Evolutionary conservation across 2,113 vertebrate species (phyloP).

Genomic region (Spea bombifrons): DNA sequence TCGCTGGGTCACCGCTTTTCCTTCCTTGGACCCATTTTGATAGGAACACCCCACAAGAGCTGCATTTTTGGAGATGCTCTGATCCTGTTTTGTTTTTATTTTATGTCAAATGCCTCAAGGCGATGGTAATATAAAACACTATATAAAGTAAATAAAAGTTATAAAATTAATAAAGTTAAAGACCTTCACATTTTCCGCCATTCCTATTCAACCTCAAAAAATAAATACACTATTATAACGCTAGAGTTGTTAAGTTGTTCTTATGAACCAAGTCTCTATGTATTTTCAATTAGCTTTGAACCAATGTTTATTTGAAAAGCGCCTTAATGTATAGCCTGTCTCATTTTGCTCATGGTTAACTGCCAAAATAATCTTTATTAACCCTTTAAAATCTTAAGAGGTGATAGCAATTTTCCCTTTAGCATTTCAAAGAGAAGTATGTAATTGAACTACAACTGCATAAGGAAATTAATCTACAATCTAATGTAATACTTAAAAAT

Average conservation of each 20-base stretch:
- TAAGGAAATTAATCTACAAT: constrained; percentile 39
- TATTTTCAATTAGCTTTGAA: constrained; percentile 17
- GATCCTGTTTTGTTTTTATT: not conserved
- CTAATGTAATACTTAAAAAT: constrained; percentile 16
- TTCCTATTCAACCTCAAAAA: not conserved
- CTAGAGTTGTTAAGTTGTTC: not conserved
- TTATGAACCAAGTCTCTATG: constrained; percentile 26
- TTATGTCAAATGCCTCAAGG: not conserved
- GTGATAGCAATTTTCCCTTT: too few relatives aligned
- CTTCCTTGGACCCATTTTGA: too few relatives aligned
- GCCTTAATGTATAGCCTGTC: not conserved
- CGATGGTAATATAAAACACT: not conserved
- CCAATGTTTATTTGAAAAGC: constrained; percentile 46
- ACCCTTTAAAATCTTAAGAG: too few relatives aligned
- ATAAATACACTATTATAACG: not conserved
- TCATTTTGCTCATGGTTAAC: constrained; percentile 36
- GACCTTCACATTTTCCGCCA: not conserved
- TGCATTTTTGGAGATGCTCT: not conserved
- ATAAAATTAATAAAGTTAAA: not conserved
- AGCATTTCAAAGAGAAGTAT: not conserved
- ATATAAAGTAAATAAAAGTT: not conserved
- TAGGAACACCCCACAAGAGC: too few relatives aligned
- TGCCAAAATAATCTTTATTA: constrained; percentile 27
- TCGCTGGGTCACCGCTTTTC: too few relatives aligned
- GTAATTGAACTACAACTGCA: constrained; percentile 47